Evolutionary conservation across 2,888 invertebrate species (phyloP), one percentile per base, ranked within the genome.

Genomic region (Epinotia nisella): DNA sequence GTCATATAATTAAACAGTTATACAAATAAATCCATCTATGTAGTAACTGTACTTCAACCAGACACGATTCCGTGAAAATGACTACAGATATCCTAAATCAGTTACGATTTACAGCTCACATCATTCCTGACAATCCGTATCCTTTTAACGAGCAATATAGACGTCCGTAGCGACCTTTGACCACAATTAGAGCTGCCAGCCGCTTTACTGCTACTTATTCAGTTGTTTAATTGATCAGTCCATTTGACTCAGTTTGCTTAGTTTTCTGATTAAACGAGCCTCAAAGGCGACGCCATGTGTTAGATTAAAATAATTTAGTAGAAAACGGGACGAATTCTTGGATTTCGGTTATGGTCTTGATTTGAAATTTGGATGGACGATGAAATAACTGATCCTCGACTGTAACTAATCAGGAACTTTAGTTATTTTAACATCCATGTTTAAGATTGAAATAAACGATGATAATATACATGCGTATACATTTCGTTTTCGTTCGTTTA

Each of bases 91-190:
- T 76, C 70, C 74, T 78, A 80, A 78, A 79, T 78, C 78, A 79
- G 75, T 69, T 61, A 73, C 65, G 75, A 74, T 80, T 80, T 80
- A 80, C 76, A 70, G 78, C 66, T 53, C 74, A 76, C 74, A 76
- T 79, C 75, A 75, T 76, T 77, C 70, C 75, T 77, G 78, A 78
- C 80, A 77, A 80, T 64, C 76, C 49, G 74, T 78, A 74, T 75
- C 68, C 67, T 58, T 70, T 75, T 75, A 75, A 75, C 70, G 69
- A 74, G n/a, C 70, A 69, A 74, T 76, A 70, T 68, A 75, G 75
- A 77, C 71, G 71, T 75, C 72, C 73, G 17, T 55, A 15, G 19
- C 59, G 65, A 77, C 76, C 77, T 75, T 10, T 60, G 74, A 75
- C 77, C 77, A 74, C 74, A 75, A 75, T 76, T 75, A 75, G 74